Evolutionary conservation across 1,140 invertebrate genomes (phyloP), one percentile per base, ranked within the genome.

Genomic region (Bombus terrestris): DNA sequence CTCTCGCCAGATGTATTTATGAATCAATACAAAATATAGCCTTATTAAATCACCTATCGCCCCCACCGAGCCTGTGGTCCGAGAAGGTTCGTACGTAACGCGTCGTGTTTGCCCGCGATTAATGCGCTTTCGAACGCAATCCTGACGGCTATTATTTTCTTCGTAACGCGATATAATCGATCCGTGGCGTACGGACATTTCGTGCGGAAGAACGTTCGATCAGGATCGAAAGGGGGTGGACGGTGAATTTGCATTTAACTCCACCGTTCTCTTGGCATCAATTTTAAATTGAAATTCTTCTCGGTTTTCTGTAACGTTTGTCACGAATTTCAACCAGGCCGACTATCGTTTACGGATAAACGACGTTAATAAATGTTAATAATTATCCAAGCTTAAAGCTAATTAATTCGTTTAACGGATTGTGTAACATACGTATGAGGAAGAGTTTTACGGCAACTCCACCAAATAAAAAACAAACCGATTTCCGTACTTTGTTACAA

Each of bases 11-110:
- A 87, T 90, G 86, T 92, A 92, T 93, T 92, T 92, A 93, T 92
- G 89, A 92, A 92, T 90, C 87, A 83, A 86, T 81, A 53, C 88
- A 74, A 93, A 92, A 92, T 93, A 91, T 91, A 69, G 90, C 78
- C 85, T 90, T 91, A 91, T 92, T 92, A 91, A 92, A 92, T 92
- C 88, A 87, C 79, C 82, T 86, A 85, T 91, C 89, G 89, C 80
- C 66, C 86, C 80, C 77, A 77, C 68, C 73, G 62, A 6, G 68
- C 37, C 41, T 15, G 22, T 32, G 3, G n/a, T 73, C 77, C 25
- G 39, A 71, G 71, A 85, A 88, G 25, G 78, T 57, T 75, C 88
- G 68, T 82, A 87, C 80, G 66, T 85, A 85, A 78, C 69, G 53
- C 68, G 66, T 80, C 78, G 62, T 57, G 37, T 75, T 75, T 59